Base-by-base conservation (phyloP, 2,888 invertebrate species). In the Opisthograptis luteolata region DNA sequence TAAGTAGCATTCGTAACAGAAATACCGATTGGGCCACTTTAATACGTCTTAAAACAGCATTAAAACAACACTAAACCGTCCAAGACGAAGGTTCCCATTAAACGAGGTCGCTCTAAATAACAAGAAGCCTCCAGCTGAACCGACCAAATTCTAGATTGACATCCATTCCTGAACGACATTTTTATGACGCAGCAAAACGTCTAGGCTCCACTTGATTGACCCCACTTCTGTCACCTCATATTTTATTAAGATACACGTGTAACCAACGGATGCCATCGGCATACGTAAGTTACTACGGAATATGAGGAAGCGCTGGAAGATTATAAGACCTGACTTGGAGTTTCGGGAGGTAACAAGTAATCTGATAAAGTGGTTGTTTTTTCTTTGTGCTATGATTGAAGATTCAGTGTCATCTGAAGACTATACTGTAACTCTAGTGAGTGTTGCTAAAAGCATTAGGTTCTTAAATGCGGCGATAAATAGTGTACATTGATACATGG, bases 221-320 rank as follows among this genome's bases (percentile, higher is more conserved):
- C 56, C 54, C 24, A 51, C 41, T 52, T 49, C 56, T 57, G 56
- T 61, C 53, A 53, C 50, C 41, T 39, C 10, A 59, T 61, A 51
- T 55, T 47, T 61, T 58, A 61, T 61, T 56, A 44, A 61, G 40
- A 39, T 34, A 47, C 58, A 55, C 52, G 41, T 55, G 58, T 57
- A 45, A 53, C 31, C 2, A 5, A 25, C 32, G 27, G 24, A 48
- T 34, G 50, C 25, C 60, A 55, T 58, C 51, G 57, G 27, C 20
- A 39, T 52, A 30, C 35, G 4, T 15, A 25, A 49, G 39, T 5
- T 3, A n/a, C 22, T 28, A 37, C 42, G 31, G 45, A 45, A 51
- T 45, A 51, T 45, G 44, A 30, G 22, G 41, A 39, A 43, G 42
- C 43, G 10, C 43, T 28, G 14, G 31, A 28, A 27, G 31, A 19